Conservation (phyloP, 2,113 vertebrate species). For the Podocnemis expansa region DNA sequence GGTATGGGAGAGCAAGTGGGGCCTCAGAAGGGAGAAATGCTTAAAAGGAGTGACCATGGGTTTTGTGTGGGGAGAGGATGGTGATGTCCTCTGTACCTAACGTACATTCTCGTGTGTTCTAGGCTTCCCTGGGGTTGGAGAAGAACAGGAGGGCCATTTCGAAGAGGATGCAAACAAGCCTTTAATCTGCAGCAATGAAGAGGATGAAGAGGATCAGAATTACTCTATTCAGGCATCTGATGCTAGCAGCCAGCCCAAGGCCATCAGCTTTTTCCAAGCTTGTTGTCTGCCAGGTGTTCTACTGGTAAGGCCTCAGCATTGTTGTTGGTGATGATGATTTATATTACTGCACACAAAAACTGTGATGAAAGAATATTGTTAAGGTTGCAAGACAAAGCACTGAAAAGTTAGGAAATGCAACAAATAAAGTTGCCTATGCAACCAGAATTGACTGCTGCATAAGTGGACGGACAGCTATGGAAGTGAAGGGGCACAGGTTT, state of each 20-base stretch:
- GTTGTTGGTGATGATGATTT: not conserved
- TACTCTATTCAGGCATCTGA: constrained; percentile 79
- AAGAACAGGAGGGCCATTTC: constrained; percentile 47
- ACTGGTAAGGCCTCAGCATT: constrained; percentile 79
- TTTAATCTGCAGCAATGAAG: constrained; percentile 84
- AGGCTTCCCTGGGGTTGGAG: constrained; percentile 78
- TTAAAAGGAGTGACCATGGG: constrained; percentile 7
- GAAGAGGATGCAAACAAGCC: constrained; percentile 88
- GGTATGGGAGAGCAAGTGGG: constrained; percentile 62
- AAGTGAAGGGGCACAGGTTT: not conserved
- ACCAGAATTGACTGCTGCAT: not conserved
- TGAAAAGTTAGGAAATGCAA: not conserved
- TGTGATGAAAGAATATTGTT: not conserved
- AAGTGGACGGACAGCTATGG: too few species aligned
- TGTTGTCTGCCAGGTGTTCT: constrained; percentile 94
- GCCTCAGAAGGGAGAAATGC: constrained; percentile 32
- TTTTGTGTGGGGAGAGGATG: constrained; percentile 33
- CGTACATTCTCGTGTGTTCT: constrained; percentile 16
- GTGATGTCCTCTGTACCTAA: not conserved
- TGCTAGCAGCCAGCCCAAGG: constrained; percentile 37
- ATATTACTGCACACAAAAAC: not conserved
- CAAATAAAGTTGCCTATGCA: not conserved
- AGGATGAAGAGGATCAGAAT: constrained; percentile 74
- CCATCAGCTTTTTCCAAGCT: constrained; percentile 90
- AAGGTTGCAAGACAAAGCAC: not conserved